Evolutionary conservation across 2,888 invertebrate species (phyloP).

Genomic region (Epirrhoe alternata): DNA sequence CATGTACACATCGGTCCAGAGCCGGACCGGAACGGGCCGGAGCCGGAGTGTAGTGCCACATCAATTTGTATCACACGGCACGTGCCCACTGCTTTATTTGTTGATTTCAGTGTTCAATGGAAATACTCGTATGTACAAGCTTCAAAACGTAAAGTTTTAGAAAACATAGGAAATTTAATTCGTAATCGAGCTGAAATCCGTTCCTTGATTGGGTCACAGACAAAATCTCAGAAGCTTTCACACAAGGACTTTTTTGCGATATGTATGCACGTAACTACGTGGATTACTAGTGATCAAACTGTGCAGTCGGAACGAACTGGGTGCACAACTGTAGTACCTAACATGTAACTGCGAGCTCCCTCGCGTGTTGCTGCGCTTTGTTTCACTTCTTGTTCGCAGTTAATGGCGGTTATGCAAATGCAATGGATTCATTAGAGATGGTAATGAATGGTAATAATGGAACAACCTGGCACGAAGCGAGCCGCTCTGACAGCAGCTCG

Average conservation of each 20-base stretch:
- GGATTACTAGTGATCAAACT: neutral
- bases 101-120: no score
- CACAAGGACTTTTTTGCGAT: neutral
- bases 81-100: neutral
- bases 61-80: neutral
- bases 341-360: neutral
- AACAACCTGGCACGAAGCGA: neutral
- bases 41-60: neutral
- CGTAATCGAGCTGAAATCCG: neutral
- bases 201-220: neutral
- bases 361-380: conserved; percentile 3
- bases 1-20: neutral
- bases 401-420: conserved; percentile 11
- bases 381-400: conserved; percentile 7
- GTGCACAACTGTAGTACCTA: neutral
- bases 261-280: neutral
- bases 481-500: neutral
- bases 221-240: neutral
- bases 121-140: neutral
- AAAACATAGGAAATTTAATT: neutral
- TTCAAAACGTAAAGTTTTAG: neutral
- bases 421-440: conserved; percentile 10
- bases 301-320: neutral
- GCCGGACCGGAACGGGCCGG: neutral
- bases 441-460: conserved; percentile 13